Percentiles rank a stretch among this genome's conserved stretches.
phyloP scores from a whole-genome alignment of 2,888 invertebrate species.

The Meiosimyza platycephala region DNA sequence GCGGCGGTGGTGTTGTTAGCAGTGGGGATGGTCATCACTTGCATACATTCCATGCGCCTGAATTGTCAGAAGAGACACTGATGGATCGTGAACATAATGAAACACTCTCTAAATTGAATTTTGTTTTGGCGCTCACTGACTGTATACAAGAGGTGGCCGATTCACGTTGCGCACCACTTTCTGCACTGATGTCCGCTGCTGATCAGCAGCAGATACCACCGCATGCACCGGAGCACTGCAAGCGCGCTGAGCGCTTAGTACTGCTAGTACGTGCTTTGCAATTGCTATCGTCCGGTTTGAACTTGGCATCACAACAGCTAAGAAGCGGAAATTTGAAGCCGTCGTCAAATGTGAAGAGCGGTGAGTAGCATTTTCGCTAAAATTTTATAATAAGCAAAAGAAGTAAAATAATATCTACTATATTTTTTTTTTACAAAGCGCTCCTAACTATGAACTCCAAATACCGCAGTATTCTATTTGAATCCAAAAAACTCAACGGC shows the following conservation, averaged over 20 bases:
- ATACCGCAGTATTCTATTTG: conserved; percentile 88
- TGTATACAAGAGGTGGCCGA: conserved; percentile 91
- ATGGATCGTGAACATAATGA: conserved; percentile 97
- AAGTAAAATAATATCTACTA: background rate
- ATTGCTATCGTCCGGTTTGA: conserved; percentile 93
- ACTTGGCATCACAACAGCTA: conserved; percentile 88
- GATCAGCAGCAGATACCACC: conserved; percentile 64
- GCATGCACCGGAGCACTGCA: conserved; percentile 68
- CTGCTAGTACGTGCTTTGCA: conserved; percentile 81
- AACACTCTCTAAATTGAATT: conserved; percentile 95
- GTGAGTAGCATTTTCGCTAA: conserved; percentile 68
- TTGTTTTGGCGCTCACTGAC: conserved; percentile 94
- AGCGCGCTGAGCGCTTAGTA: conserved; percentile 65
- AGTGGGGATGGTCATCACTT: conserved; percentile 66
- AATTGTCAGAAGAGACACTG: conserved; percentile 94
- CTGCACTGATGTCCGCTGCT: conserved; percentile 70
- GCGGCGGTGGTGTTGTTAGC: conserved; percentile 49
- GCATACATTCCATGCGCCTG: conserved; percentile 86
- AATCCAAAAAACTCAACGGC: conserved; percentile 89
- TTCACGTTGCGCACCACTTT: conserved; percentile 81
- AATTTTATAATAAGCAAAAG: background rate
- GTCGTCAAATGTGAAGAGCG: conserved; percentile 89
- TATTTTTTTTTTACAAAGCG: conserved; percentile 69
- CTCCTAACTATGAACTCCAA: conserved; percentile 90
- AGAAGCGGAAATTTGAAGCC: conserved; percentile 87